Evolutionary conservation across 1,140 invertebrate genomes (phyloP).

Genomic region (Metaphire vulgaris): DNA sequence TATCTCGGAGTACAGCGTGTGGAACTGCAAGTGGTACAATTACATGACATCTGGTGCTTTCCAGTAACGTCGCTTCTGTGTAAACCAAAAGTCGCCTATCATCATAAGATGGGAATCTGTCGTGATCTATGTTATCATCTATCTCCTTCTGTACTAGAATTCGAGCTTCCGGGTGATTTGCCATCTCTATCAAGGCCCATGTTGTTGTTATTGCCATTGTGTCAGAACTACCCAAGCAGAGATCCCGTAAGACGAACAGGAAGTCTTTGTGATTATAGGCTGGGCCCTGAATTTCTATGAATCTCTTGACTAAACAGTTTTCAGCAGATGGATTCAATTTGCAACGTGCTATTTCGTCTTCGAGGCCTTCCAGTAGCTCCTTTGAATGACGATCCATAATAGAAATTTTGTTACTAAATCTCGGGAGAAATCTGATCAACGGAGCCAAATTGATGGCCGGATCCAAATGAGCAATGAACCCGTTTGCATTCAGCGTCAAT

Average conservation of each 20-base stretch:
- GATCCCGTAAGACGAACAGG: constrained; percentile 16
- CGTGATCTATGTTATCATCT: constrained; percentile 37
- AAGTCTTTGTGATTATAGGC: background rate
- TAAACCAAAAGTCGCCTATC: constrained; percentile 37
- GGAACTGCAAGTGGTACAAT: constrained; percentile 47
- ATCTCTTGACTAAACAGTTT: background rate
- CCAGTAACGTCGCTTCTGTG: constrained; percentile 39
- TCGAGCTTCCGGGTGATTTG: constrained; percentile 48
- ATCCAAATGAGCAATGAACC: background rate
- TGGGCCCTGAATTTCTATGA: background rate
- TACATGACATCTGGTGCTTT: constrained; percentile 38
- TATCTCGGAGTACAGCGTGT: constrained; percentile 35
- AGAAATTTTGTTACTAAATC: background rate
- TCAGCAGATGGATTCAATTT: background rate
- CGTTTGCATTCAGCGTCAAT: background rate
- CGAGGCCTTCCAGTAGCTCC: background rate
- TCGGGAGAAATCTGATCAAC: background rate
- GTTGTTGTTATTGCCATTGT: constrained; percentile 44
- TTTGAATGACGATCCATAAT: background rate
- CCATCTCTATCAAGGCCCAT: constrained; percentile 46
- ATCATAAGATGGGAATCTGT: constrained; percentile 33
- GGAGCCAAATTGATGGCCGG: background rate
- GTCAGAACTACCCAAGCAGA: constrained; percentile 46
- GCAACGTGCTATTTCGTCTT: background rate
- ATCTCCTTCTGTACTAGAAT: constrained; percentile 42